phyloP scores from a whole-genome alignment of 1,140 invertebrate species.

The Pseudomyrmex concolor region DNA sequence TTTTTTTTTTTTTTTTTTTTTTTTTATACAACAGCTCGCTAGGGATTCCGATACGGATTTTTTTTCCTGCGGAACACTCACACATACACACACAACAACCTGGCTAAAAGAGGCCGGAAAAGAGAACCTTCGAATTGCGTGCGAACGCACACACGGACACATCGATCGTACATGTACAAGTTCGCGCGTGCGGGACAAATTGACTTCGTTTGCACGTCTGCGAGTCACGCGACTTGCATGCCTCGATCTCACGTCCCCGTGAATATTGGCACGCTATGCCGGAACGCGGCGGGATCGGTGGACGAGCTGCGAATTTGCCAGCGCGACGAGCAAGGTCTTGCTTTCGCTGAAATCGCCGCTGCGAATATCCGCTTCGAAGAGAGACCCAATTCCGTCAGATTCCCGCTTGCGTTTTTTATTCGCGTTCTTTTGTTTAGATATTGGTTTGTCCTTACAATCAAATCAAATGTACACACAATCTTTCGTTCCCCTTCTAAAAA shows the following conservation, averaged over 20 bases:
- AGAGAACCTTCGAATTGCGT: background rate
- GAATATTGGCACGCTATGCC: constrained; percentile 45
- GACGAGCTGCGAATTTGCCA: constrained; percentile 58
- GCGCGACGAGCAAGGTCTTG: constrained; percentile 48
- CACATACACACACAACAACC: too few relatives aligned
- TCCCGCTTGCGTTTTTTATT: too few relatives aligned
- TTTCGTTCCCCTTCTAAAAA: too few relatives aligned
- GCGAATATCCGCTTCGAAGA: constrained; percentile 8
- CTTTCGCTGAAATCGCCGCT: background rate
- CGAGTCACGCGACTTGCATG: constrained; percentile 56
- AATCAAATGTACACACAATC: too few relatives aligned
- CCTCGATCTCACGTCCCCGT: constrained; percentile 36
- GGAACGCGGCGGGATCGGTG: constrained; percentile 49
- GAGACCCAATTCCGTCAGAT: background rate
- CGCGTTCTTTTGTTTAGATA: too few relatives aligned
- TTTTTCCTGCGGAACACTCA: too few relatives aligned
- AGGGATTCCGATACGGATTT: too few relatives aligned
- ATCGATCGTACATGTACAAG: background rate
- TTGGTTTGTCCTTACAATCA: too few relatives aligned
- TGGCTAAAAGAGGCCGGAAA: background rate
- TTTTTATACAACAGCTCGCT: too few relatives aligned
- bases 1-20: too few relatives aligned
- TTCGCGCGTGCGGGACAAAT: constrained; percentile 23
- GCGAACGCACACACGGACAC: background rate
- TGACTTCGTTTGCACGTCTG: constrained; percentile 34